phyloP scores from a whole-genome alignment of 1,140 invertebrate genomes.

The Amphibalanus amphitrite region DNA sequence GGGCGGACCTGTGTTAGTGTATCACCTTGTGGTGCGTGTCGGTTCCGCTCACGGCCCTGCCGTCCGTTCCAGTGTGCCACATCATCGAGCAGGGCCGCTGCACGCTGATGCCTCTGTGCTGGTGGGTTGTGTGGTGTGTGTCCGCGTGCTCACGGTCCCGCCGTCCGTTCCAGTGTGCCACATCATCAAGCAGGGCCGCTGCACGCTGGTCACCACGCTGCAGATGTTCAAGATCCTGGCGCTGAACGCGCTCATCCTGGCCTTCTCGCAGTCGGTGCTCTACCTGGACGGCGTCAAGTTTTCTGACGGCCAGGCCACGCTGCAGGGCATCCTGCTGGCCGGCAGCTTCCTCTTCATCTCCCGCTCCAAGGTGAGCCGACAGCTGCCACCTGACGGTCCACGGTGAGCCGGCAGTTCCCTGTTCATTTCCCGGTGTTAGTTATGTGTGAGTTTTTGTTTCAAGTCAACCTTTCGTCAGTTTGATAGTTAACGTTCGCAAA shows the following conservation, averaged over 20 bases:
- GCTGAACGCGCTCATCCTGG: slow-evolving; percentile 91
- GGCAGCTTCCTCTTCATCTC: slow-evolving; percentile 97
- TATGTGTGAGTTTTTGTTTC: too few relatives aligned
- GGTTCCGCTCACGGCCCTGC: slow-evolving; percentile 8
- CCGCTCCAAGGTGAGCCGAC: slow-evolving; percentile 63
- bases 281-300: slow-evolving; percentile 98
- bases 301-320: slow-evolving; percentile 89
- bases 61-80: slow-evolving; percentile 65
- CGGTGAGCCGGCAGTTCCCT: too few relatives aligned
- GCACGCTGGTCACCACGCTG: slow-evolving; percentile 93
- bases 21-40: background rate
- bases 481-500: too few relatives aligned
- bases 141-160: slow-evolving; percentile 9
- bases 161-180: slow-evolving; percentile 64
- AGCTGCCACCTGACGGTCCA: too few relatives aligned
- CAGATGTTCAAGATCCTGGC: slow-evolving; percentile 99
- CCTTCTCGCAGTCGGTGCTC: slow-evolving; percentile 95
- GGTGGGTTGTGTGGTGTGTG: background rate
- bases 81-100: slow-evolving; percentile 98
- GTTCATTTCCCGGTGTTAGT: too few relatives aligned
- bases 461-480: too few relatives aligned
- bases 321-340: slow-evolving; percentile 84
- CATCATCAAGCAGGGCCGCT: slow-evolving; percentile 97
- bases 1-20: too few relatives aligned
- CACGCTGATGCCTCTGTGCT: slow-evolving; percentile 64